A percentile compares a stretch with the other conserved stretches of the same genome.
Conservation (phyloP, 1,140 invertebrate genomes). For the Reticulitermes speratus region DNA sequence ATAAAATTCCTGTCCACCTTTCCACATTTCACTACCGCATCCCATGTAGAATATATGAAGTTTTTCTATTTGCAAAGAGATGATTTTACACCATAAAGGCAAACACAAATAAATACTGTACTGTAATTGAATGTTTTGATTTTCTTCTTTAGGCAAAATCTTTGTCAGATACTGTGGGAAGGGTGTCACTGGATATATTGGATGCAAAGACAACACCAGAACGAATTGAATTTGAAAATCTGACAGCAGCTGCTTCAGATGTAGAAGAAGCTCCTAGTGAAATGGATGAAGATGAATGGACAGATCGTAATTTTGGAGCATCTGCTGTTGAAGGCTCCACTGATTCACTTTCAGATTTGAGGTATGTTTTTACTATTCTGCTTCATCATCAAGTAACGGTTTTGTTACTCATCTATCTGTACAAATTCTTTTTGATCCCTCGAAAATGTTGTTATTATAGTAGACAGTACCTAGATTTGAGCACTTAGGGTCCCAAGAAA, state of each 20-base stretch:
- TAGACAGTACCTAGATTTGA: too few relatives aligned
- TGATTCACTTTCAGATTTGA: constrained; percentile 68
- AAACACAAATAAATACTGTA: too few relatives aligned
- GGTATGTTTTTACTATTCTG: constrained; percentile 44
- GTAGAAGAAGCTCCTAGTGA: constrained; percentile 72
- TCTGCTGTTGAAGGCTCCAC: constrained; percentile 69
- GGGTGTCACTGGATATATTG: not conserved
- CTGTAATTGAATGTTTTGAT: not conserved
- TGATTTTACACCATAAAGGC: too few relatives aligned
- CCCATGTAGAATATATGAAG: too few relatives aligned
- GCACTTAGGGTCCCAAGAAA: too few relatives aligned
- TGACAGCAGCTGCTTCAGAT: constrained; percentile 58
- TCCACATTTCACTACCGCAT: too few relatives aligned
- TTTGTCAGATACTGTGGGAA: constrained; percentile 6
- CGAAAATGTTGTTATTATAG: not conserved
- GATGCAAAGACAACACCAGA: constrained; percentile 64
- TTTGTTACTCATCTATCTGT: not conserved
- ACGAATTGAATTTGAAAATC: constrained; percentile 75
- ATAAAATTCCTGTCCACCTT: too few relatives aligned
- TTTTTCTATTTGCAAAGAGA: too few relatives aligned
- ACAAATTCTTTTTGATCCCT: not conserved
- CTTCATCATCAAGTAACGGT: not conserved
- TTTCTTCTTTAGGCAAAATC: constrained; percentile 27
- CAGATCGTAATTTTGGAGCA: constrained; percentile 84
- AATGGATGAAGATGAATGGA: constrained; percentile 93